Evolutionary conservation across 37 sponge, comb jelly and placozoan species (phyloP).

Genomic region (Axinella damicornis): DNA sequence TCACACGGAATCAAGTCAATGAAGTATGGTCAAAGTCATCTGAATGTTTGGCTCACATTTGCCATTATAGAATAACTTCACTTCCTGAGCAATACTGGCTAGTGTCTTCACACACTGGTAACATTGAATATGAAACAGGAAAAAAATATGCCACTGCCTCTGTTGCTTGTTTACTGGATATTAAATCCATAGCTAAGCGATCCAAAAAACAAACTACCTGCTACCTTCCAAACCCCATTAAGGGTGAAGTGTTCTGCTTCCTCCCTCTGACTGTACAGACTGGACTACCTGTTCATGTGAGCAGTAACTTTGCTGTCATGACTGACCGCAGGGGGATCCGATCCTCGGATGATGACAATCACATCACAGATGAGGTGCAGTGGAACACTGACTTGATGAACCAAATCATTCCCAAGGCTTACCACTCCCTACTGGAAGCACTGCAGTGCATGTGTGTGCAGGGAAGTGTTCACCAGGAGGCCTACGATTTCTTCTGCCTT

Average conservation of each 20-base stretch:
- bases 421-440: conserved; percentile 7
- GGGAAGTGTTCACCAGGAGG: neutral
- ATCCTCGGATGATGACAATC: conserved; percentile 1
- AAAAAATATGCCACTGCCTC: conserved; percentile 11
- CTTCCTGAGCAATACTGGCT: conserved; percentile 1
- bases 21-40: too few species aligned
- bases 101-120: neutral
- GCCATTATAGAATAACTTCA: neutral
- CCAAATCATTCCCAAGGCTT: conserved; percentile 24
- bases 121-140: neutral
- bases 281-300: conserved; percentile 69
- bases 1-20: neutral
- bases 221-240: neutral
- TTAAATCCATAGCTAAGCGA: too few species aligned
- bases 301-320: conserved; percentile 54
- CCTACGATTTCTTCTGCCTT: conserved; percentile 33
- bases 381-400: conserved; percentile 60
- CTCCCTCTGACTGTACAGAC: conserved; percentile 37
- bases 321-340: conserved; percentile 52
- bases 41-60: neutral
- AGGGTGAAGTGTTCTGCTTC: conserved; percentile 62
- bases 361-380: neutral
- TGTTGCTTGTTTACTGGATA: conserved; percentile 12
- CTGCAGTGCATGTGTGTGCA: neutral
- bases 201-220: too few species aligned